Base-by-base conservation (phyloP, 92 coral and sea anemone species). In the Parazoanthus darwini region DNA sequence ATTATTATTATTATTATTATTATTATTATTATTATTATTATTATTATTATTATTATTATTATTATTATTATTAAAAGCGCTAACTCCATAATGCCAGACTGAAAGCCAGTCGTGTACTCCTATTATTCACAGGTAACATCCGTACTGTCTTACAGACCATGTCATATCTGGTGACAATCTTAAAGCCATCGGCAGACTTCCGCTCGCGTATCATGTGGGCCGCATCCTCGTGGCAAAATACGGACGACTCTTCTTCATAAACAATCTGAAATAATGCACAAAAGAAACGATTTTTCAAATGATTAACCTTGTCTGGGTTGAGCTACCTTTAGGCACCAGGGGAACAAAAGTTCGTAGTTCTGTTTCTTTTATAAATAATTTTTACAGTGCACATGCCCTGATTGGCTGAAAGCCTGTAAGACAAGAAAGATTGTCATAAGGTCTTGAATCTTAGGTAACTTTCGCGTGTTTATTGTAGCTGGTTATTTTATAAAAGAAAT, bases 171-270 rank as follows among this genome's bases (percentile, higher is more conserved):
- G 75, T 38, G 75, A 82, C 48, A 15, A 82, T 82, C 72, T 65
- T 82, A 48, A 82, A 82, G 25, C 39, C 75, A 15, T 67, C 86
- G 20, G 76, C 7, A 25, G 86, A 82, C 1, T 65, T 82, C 46
- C 48, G 86, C 63, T 82, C 77, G 38, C 77, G 59, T 82, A 67
- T 82, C 56, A 82, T 37, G 4, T 0, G 25, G 75, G 76, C 77
- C 22, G 86, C 86, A 42, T 82, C 86, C 86, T 66, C 63, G 86
- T 66, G 86, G 63, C 86, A 82, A 65, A 39, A 82, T 37, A 82
- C 86, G 1, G 86, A 82, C 26, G 77, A 82, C 14, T 82, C 75
- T 6, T 66, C 77, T 82, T 82, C 48, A 37, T 42, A 38, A 23
- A 82, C 38, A 68, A 82, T 44, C 86, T 82, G 56, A 23, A 82